Percentiles rank a stretch among this genome's conserved stretches.
phyloP scores from a whole-genome alignment of 2,113 vertebrate genomes.

The Numida meleagris region DNA sequence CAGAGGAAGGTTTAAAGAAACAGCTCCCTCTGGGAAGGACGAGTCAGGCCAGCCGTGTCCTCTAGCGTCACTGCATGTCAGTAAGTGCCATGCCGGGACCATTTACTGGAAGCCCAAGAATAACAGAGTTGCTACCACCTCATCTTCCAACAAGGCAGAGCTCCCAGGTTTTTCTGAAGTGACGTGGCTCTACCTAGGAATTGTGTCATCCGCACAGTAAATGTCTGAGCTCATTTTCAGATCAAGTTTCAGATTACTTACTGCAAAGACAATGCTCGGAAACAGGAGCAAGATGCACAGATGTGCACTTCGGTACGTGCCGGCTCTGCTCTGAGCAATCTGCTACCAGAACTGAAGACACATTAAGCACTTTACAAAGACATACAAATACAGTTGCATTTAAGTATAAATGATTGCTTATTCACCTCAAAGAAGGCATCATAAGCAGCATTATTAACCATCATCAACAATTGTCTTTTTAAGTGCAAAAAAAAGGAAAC shows the following conservation, averaged over 20 bases:
- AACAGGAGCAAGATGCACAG: neutral
- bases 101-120: neutral
- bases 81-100: neutral
- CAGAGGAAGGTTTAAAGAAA: neutral
- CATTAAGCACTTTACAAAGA: neutral
- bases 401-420: neutral
- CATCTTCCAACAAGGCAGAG: neutral
- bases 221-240: constrained; percentile 19
- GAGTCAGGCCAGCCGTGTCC: neutral
- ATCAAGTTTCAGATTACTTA: constrained; percentile 24
- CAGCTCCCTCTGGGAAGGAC: neutral
- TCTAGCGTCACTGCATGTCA: neutral
- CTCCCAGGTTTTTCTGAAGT: neutral
- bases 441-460: neutral
- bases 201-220: neutral
- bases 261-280: constrained; percentile 38
- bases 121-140: neutral
- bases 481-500: neutral
- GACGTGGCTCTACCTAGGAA: neutral
- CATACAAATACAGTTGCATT: neutral
- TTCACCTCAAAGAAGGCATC: neutral
- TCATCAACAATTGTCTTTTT: neutral
- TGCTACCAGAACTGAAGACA: neutral
- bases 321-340: neutral
- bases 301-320: neutral